Base-by-base conservation (phyloP, 2,888 invertebrate species). In the Matsumyia berberina region DNA sequence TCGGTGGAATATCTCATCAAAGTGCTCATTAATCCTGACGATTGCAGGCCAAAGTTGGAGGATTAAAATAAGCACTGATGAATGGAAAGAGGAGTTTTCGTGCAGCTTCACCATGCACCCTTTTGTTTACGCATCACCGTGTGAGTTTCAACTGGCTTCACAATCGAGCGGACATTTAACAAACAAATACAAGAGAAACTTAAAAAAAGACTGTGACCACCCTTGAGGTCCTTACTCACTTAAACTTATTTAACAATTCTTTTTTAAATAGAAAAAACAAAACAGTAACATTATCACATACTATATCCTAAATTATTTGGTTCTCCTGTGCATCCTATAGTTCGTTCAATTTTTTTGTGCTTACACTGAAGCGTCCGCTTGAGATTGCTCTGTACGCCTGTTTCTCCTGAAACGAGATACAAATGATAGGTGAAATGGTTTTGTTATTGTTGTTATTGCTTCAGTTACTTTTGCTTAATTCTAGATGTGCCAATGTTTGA, bases 1-100 rank as follows among this genome's bases (percentile, higher is more conserved):
- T 93, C 93, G 3, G 93, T 93, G 33, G 91, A 93, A 86, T 92
- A 92, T 89, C 89, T 94, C 58, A 89, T 94, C 35, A 91, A 92
- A 86, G 92, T 92, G 7, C 88, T 92, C 15, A 88, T 91, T 9
- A 90, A 91, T 88, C 90, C 91, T 5, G 88, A 90, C 79, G 90
- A 90, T 0, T 90, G 90, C 81, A 64, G 86, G 24, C 79, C 74
- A 17, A 85, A 85, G 53, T 46, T 85, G 5, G 85, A 85, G 24
- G 79, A 79, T 7, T 85, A 85, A 46, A 0, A 17, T 8, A 3
- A 8, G 1, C 2, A n/a, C 9, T 12, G 2, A n/a, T 12, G 5
- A 24, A 49, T 8, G 24, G 29, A 24, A 3, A 29, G n/a, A 5
- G 11, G 2, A n/a, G 33, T 8, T 31, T 15, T 39, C n/a, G 5